These are phyloP conservation scores for Leptoteleia sp. DNA, from an alignment of 1,140 invertebrate species.

Conservation along the genomic window DNA sequence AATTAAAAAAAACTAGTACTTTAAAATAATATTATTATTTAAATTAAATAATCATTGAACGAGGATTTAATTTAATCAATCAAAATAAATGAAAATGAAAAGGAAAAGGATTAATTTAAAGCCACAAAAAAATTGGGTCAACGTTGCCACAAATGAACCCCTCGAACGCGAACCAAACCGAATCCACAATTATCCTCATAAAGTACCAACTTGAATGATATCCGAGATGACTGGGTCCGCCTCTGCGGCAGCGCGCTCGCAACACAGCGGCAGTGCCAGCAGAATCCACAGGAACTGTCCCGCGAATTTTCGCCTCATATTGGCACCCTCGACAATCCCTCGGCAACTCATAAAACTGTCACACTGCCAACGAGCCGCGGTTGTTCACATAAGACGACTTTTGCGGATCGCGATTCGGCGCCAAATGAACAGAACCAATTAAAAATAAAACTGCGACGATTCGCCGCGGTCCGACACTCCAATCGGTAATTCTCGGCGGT, in stretches of 20 bases:
- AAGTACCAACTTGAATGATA: conserved; percentile 62
- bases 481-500: too few relatives aligned
- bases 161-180: neutral
- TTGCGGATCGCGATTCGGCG: conserved; percentile 1
- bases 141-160: neutral
- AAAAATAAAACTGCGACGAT: conserved; percentile 1
- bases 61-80: too few relatives aligned
- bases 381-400: conserved; percentile 49
- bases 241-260: conserved; percentile 31
- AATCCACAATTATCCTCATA: conserved; percentile 7
- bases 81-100: too few relatives aligned
- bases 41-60: too few relatives aligned
- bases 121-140: neutral
- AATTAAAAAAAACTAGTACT: too few relatives aligned
- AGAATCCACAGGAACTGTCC: conserved; percentile 58
- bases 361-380: conserved; percentile 19
- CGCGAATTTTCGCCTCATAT: conserved; percentile 60
- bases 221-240: conserved; percentile 62
- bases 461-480: neutral
- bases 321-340: conserved; percentile 12
- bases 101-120: too few relatives aligned
- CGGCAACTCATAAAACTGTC: conserved; percentile 28
- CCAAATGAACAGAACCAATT: neutral
- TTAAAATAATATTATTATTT: too few relatives aligned
- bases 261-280: conserved; percentile 32